Base-by-base conservation (phyloP, 2,113 vertebrate genomes). In the Nycticryphes semicollaris region DNA sequence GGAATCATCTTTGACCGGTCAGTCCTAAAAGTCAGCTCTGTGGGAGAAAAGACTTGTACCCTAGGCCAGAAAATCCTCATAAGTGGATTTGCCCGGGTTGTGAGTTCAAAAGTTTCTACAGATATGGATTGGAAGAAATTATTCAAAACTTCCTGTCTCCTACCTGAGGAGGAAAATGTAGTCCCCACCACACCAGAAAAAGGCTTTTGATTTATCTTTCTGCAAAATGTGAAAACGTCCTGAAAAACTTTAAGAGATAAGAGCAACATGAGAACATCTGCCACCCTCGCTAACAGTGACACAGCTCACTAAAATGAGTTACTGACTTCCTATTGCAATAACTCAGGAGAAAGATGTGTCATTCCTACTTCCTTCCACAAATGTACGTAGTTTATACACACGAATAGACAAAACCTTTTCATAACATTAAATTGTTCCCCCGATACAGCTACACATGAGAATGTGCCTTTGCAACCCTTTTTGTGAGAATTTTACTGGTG, bases 341-440 rank as follows among this genome's bases (percentile, higher is more conserved):
- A 54, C 51, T 27, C 31, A 23, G 70, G 45, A 43, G 70, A 39
- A 39, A 81, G 41, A 50, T 63, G 13, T 51, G n/a, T 48, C 77
- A 33, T 53, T 33, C 66, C 56, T 57, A 33, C 31, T 53, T 54
- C 35, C 41, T 73, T 63, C 50, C 35, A 73, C 70, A 76, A 41
- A 48, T 3, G 1, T 33, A 54, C 0, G 0, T 27, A 20, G 31
- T 45, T 67, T 20, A 70, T 51, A 39, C 2, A 35, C 17, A 47
- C 24, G 67, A 84, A 50, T 2, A 76, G 47, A 81, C 20, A 76
- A 89, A 92, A 63, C 19, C 10, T 82, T 77, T 57, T 50, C 25
- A 5, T 14, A 79, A 67, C 30, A 39, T 31, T 43, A 63, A 51
- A 82, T 63, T 35, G 24, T 85, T 62, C 47, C 39, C 28, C 8